Evolutionary conservation across 2,888 invertebrate species (phyloP).

Genomic region (Dichetophora obliterata): DNA sequence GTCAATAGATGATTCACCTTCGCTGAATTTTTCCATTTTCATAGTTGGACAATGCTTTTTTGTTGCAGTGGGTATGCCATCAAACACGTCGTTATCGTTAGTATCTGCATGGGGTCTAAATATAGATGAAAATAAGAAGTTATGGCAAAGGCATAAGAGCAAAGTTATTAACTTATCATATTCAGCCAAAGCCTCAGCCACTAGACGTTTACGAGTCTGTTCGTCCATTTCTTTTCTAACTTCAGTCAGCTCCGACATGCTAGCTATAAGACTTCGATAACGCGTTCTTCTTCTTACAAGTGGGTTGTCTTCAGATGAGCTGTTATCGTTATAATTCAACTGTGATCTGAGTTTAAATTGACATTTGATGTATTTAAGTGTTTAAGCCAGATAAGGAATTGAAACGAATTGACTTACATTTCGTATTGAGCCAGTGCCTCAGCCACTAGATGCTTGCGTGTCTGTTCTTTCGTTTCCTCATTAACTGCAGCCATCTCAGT

Average conservation of each 20-base stretch:
- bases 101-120: not conserved
- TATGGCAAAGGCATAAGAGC: not conserved
- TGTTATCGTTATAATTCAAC: not conserved
- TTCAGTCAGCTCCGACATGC: not conserved
- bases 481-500: not conserved
- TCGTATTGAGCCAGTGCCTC: constrained; percentile 19
- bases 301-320: not conserved
- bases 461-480: not conserved
- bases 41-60: too few species aligned
- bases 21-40: too few species aligned
- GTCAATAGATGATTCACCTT: not conserved
- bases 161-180: not conserved
- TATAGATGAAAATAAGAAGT: not conserved
- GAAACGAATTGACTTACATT: not conserved
- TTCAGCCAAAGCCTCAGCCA: not conserved
- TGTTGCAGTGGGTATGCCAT: too few species aligned
- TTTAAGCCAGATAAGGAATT: too few species aligned
- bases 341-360: too few species aligned
- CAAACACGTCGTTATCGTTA: not conserved
- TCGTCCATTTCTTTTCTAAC: not conserved
- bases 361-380: too few species aligned
- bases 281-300: not conserved
- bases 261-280: not conserved
- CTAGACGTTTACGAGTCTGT: not conserved
- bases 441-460: constrained; percentile 10